Evolutionary conservation across 2,113 vertebrate genomes (phyloP).

Genomic region (Pantherophis guttatus): DNA sequence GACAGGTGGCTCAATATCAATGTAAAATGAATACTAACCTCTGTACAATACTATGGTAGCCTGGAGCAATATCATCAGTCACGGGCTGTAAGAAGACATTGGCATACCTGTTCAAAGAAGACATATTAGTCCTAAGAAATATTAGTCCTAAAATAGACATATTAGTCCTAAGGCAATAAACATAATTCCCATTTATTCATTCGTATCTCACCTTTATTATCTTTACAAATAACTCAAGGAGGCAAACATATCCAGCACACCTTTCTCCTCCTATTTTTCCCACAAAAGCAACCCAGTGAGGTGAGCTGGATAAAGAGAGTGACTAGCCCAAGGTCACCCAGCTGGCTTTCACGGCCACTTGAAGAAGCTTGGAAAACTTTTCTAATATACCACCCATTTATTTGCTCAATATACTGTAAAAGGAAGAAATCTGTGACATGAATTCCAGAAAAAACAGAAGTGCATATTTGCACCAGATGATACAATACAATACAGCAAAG

Average conservation of each 20-base stretch:
- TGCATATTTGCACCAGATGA: not conserved
- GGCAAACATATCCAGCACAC: not conserved
- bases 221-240: not conserved
- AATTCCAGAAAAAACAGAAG: not conserved
- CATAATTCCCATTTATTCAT: not conserved
- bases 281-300: not conserved
- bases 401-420: constrained; percentile 5
- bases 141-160: not conserved
- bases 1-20: not conserved
- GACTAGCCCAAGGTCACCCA: not conserved
- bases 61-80: constrained; percentile 97
- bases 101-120: constrained; percentile 82
- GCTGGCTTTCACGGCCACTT: not conserved
- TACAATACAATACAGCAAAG: not conserved
- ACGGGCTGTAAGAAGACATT: constrained; percentile 98
- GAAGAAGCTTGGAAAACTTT: not conserved
- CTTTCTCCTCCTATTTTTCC: not conserved
- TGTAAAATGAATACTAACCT: constrained; percentile 73
- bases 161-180: not conserved
- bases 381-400: not conserved
- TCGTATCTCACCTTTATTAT: not conserved
- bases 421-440: not conserved
- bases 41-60: constrained; percentile 98
- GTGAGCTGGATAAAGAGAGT: not conserved
- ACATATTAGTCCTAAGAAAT: not conserved